phyloP scores from a whole-genome alignment of 1,140 invertebrate genomes.

The Chionoecetes opilio region DNA sequence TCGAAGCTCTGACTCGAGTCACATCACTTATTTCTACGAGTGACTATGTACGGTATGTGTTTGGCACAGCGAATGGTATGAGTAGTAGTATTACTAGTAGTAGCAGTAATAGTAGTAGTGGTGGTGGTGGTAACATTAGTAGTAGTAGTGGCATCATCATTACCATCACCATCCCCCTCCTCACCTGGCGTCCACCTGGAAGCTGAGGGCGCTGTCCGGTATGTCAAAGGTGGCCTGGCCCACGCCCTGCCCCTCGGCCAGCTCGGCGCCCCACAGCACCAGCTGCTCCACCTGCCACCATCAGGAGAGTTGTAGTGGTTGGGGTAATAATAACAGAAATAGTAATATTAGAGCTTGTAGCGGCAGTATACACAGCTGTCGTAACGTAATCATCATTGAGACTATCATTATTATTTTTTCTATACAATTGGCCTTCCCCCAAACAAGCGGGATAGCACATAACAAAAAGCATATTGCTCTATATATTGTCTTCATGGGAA shows the following conservation, averaged over 20 bases:
- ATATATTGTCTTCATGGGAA: too few relatives aligned
- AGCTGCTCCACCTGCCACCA: constrained; percentile 63
- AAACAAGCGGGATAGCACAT: too few relatives aligned
- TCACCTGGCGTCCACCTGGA: constrained; percentile 76
- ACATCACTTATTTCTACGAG: too few relatives aligned
- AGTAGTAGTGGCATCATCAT: neutral
- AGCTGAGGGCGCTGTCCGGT: constrained; percentile 37
- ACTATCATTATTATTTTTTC: too few relatives aligned
- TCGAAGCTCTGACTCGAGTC: too few relatives aligned
- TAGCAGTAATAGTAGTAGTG: neutral
- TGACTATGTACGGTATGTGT: too few relatives aligned
- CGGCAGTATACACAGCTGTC: too few relatives aligned
- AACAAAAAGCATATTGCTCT: too few relatives aligned
- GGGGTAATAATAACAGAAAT: neutral
- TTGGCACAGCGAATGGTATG: too few relatives aligned
- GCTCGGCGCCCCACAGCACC: constrained; percentile 49
- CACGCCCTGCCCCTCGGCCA: constrained; percentile 65
- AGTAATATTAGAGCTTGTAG: neutral
- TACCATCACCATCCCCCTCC: neutral
- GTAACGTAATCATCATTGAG: too few relatives aligned
- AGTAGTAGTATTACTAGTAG: neutral
- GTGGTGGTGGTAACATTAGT: neutral
- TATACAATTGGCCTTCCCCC: too few relatives aligned
- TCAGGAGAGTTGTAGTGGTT: neutral
- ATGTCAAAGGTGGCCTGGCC: constrained; percentile 67